phyloP scores from a whole-genome alignment of 2,113 vertebrate species.

The Poeciliopsis turrubarensis region DNA sequence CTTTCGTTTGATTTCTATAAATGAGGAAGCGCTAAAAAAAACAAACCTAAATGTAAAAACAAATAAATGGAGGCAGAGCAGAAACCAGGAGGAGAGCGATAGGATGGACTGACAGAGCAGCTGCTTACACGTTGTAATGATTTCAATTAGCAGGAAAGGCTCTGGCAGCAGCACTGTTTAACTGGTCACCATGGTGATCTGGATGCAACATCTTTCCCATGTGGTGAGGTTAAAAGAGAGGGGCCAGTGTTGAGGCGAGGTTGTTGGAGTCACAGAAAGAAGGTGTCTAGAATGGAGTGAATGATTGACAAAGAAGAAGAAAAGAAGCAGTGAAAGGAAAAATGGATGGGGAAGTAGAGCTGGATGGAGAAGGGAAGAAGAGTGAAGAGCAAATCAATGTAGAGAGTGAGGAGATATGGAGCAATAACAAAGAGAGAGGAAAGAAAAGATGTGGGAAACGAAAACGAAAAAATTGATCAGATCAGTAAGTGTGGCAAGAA shows the following conservation, averaged over 20 bases:
- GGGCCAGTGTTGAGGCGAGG: slow-evolving; percentile 13
- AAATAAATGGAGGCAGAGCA: slow-evolving; percentile 13
- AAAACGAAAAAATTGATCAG: slow-evolving; percentile 38
- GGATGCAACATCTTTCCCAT: slow-evolving; percentile 17
- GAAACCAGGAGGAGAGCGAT: slow-evolving; percentile 22
- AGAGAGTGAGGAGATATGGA: slow-evolving; percentile 19
- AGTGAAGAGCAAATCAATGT: slow-evolving; percentile 32
- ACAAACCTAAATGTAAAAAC: slow-evolving; percentile 11
- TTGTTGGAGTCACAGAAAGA: slow-evolving; percentile 10
- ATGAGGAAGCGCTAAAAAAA: background rate
- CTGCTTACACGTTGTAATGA: slow-evolving; percentile 70
- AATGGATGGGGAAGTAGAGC: slow-evolving; percentile 2
- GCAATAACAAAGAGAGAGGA: background rate
- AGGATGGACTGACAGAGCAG: slow-evolving; percentile 34
- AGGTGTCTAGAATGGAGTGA: background rate
- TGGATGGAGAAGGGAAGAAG: slow-evolving; percentile 5
- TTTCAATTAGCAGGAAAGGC: slow-evolving; percentile 76
- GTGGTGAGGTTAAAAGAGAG: background rate
- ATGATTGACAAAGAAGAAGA: slow-evolving; percentile 11
- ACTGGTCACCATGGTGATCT: slow-evolving; percentile 59
- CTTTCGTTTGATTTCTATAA: background rate
- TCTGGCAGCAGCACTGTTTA: slow-evolving; percentile 63
- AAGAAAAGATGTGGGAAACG: slow-evolving; percentile 4
- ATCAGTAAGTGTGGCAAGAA: slow-evolving; percentile 10
- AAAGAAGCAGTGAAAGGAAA: background rate